Conservation (phyloP, 2,113 vertebrate species). For the Elachura formosa region DNA sequence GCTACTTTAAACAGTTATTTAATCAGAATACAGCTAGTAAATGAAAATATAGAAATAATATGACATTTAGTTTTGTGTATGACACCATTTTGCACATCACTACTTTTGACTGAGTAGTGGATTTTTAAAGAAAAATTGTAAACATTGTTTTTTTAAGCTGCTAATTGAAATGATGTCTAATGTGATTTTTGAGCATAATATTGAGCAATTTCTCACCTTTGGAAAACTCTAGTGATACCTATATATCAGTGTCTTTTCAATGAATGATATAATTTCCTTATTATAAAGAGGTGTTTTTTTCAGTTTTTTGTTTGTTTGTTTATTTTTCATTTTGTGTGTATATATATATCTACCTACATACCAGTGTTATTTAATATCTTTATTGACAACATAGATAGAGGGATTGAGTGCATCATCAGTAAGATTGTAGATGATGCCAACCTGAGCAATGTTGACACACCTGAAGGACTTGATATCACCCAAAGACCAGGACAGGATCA, state of each 20-base stretch:
- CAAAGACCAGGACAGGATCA: background rate
- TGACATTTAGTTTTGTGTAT: background rate
- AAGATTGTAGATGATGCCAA: background rate
- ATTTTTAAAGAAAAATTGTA: background rate
- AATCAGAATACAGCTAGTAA: background rate
- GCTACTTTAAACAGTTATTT: background rate
- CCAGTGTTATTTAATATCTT: background rate
- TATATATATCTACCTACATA: background rate
- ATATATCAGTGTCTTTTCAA: background rate
- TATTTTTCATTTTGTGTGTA: background rate
- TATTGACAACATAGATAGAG: background rate
- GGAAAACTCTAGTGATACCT: background rate
- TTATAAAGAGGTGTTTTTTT: background rate
- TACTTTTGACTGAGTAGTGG: background rate
- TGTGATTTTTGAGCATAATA: background rate
- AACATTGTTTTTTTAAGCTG: background rate
- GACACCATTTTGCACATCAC: background rate
- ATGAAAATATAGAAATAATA: background rate
- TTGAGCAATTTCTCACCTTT: background rate
- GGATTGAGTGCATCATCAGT: background rate
- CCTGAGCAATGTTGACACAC: background rate
- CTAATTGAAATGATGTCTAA: background rate
- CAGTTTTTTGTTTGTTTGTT: background rate
- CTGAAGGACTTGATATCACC: background rate
- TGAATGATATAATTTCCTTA: background rate